Conservation (phyloP, 2,113 vertebrate genomes). For the Lethenteron reissneri region DNA sequence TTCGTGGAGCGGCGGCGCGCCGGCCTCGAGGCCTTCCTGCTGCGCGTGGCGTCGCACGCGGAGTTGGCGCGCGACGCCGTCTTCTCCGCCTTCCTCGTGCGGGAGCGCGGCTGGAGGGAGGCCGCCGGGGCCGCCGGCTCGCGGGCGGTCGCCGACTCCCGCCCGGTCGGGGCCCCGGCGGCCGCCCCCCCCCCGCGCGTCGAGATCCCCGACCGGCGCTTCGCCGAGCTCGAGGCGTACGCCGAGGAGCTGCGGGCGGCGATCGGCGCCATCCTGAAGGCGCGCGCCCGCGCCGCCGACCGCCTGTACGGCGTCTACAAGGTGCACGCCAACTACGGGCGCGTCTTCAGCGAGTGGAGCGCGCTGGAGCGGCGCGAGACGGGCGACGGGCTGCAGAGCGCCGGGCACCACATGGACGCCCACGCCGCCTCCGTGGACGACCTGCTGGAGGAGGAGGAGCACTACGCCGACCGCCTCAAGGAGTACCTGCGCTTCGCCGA, state of each 20-base stretch:
- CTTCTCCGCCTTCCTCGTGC: conserved; percentile 51
- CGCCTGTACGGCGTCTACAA: conserved; percentile 86
- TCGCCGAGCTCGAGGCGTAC: not conserved
- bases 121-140: conserved; percentile 28
- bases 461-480: conserved; percentile 79
- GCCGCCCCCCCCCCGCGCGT: no score
- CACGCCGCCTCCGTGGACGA: conserved; percentile 80
- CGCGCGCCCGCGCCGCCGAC: conserved; percentile 43
- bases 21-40: conserved; percentile 79
- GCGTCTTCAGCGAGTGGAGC: conserved; percentile 88
- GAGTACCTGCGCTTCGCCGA: conserved; percentile 83
- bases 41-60: conserved; percentile 65
- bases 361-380: conserved; percentile 68
- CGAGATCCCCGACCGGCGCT: not conserved
- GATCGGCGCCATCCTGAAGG: not conserved
- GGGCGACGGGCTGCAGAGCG: conserved; percentile 82
- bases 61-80: conserved; percentile 61
- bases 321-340: conserved; percentile 83
- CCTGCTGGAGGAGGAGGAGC: conserved; percentile 77
- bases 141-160: no score
- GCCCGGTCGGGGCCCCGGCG: no score
- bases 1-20: conserved; percentile 78
- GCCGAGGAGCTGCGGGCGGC: not conserved
- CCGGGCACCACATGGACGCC: conserved; percentile 83
- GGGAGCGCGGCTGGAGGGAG: conserved; percentile 86